Percentiles rank a stretch among this genome's conserved stretches.
These are phyloP conservation scores for Homarus gammarus DNA, from an alignment of 2,888 invertebrate species.

Conservation along the genomic window DNA sequence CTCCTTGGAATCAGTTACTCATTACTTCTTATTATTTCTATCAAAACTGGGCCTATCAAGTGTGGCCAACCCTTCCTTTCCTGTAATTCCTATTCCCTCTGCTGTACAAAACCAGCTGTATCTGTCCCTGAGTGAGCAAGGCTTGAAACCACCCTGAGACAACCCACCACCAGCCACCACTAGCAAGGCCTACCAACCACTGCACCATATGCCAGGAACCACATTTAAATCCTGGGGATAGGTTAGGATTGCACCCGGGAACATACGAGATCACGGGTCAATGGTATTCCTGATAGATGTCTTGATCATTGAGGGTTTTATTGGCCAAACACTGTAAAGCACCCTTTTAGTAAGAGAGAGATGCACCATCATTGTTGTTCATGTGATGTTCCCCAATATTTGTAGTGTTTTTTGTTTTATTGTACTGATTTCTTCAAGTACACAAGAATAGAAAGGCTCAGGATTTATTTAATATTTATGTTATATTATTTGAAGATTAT, in stretches of 20 bases:
- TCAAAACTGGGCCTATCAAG: slow-evolving; percentile 39
- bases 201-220: slow-evolving; percentile 34
- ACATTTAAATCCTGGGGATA: slow-evolving; percentile 9
- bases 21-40: slow-evolving; percentile 36
- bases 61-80: slow-evolving; percentile 49
- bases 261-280: slow-evolving; percentile 23
- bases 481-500: slow-evolving; percentile 2
- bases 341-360: slow-evolving; percentile 43
- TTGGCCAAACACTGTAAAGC: slow-evolving; percentile 50
- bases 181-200: slow-evolving; percentile 52
- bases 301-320: slow-evolving; percentile 25
- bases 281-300: slow-evolving; percentile 25
- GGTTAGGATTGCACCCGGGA: slow-evolving; percentile 20
- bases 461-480: background rate
- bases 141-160: slow-evolving; percentile 63
- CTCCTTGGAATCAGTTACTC: background rate
- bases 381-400: slow-evolving; percentile 21
- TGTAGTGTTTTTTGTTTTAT: slow-evolving; percentile 28
- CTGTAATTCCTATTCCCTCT: slow-evolving; percentile 49
- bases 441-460: slow-evolving; percentile 6
- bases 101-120: slow-evolving; percentile 70
- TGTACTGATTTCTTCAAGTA: background rate
- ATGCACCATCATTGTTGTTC: slow-evolving; percentile 37
- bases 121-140: slow-evolving; percentile 66
- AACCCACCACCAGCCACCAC: slow-evolving; percentile 71